Evolutionary conservation across 2,113 vertebrate species (phyloP).

Genomic region (Dasyurus viverrinus): DNA sequence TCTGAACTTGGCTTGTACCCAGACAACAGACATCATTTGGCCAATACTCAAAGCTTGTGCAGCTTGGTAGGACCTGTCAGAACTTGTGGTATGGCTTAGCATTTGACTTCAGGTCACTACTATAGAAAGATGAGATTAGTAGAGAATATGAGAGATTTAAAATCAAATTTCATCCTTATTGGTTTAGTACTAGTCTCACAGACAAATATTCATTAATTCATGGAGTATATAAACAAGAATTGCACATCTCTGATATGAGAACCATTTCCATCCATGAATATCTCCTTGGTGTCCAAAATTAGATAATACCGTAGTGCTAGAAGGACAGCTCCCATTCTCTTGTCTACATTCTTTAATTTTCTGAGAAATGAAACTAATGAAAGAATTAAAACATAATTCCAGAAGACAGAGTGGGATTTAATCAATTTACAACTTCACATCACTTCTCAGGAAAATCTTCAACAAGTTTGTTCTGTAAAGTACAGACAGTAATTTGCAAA

Average conservation of each 20-base stretch:
- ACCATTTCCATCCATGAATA: conserved; percentile 13
- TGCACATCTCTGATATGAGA: conserved; percentile 39
- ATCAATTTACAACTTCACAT: conserved; percentile 52
- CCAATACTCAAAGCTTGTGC: background rate
- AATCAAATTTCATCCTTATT: background rate
- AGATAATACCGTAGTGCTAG: conserved; percentile 64
- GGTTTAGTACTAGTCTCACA: conserved; percentile 20
- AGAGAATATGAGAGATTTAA: background rate
- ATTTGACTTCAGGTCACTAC: background rate
- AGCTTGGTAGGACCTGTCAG: background rate
- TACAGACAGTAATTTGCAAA: background rate
- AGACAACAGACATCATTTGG: background rate
- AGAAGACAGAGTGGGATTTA: background rate
- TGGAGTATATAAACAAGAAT: conserved; percentile 34
- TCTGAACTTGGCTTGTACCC: background rate
- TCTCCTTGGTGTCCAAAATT: background rate
- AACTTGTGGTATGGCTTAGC: background rate
- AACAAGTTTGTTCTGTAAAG: background rate
- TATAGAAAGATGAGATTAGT: background rate
- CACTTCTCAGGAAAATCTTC: conserved; percentile 17
- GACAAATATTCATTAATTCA: conserved; percentile 55
- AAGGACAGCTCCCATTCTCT: conserved; percentile 76
- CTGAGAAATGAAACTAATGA: background rate
- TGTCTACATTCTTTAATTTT: background rate
- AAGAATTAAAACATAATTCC: background rate